Evolutionary conservation across 2,888 invertebrate species (phyloP).

Genomic region (Aphidoletes aphidimyza): DNA sequence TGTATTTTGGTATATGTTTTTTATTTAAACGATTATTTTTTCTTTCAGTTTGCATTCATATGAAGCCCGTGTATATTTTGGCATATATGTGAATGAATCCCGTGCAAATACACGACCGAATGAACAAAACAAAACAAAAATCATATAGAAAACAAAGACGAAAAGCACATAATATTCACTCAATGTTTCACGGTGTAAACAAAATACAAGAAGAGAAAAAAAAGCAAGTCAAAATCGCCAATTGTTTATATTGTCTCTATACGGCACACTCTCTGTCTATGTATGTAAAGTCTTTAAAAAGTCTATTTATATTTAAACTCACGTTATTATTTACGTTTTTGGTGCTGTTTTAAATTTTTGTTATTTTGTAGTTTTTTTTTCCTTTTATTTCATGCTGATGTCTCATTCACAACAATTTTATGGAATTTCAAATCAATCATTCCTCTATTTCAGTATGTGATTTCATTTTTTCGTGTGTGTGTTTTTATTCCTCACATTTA

Average conservation of each 20-base stretch:
- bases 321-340: conserved; percentile 36
- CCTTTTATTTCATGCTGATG: neutral
- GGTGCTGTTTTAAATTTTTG: neutral
- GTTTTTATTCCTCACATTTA: neutral
- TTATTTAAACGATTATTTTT: neutral
- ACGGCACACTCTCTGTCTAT: conserved; percentile 11
- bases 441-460: neutral
- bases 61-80: neutral
- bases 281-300: conserved; percentile 37
- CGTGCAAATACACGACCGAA: neutral
- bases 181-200: conserved; percentile 8
- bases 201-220: conserved; percentile 6
- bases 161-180: conserved; percentile 3
- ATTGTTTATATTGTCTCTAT: conserved; percentile 39
- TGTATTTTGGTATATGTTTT: neutral
- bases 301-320: conserved; percentile 42
- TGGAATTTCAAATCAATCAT: conserved; percentile 41
- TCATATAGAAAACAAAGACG: no score
- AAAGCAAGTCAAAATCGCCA: neutral
- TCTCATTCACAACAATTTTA: neutral
- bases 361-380: no score
- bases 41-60: conserved; percentile 19
- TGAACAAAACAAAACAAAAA: neutral
- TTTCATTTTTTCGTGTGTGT: neutral
- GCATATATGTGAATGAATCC: conserved; percentile 9